These are phyloP conservation scores for Carollia perspicillata DNA, from an alignment of 2,113 vertebrate genomes.

Conservation along the genomic window DNA sequence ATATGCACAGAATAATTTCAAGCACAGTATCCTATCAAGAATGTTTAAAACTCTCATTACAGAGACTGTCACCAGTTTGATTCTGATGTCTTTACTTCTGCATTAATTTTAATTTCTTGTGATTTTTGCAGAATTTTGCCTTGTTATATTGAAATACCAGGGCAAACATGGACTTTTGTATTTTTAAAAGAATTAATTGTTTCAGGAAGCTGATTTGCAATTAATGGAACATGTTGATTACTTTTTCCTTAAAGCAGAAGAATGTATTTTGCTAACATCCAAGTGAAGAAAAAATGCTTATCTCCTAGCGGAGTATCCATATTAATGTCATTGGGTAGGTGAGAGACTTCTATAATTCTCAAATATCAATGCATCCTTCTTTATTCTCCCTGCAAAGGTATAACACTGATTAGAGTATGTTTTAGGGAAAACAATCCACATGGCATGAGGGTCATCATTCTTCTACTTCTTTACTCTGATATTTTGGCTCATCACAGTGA, in stretches of 20 bases:
- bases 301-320: not conserved
- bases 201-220: not conserved
- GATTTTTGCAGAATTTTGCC: not conserved
- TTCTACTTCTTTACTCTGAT: slow-evolving; percentile 5
- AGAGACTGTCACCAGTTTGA: not conserved
- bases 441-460: not conserved
- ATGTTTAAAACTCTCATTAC: not conserved
- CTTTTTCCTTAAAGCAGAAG: not conserved
- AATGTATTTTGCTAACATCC: not conserved
- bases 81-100: not conserved
- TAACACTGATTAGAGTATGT: not conserved
- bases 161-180: not conserved
- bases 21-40: not conserved
- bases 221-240: not conserved
- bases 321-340: not conserved
- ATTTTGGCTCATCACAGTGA: slow-evolving; percentile 41
- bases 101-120: not conserved
- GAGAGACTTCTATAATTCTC: not conserved
- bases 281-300: slow-evolving; percentile 23
- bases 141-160: not conserved
- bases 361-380: not conserved
- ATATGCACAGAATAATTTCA: not conserved
- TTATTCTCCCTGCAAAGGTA: not conserved
- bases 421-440: not conserved
- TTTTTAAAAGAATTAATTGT: not conserved